Evolutionary conservation across 2,888 invertebrate species (phyloP), one percentile per base, ranked within the genome.

Genomic region (Nezara viridula): DNA sequence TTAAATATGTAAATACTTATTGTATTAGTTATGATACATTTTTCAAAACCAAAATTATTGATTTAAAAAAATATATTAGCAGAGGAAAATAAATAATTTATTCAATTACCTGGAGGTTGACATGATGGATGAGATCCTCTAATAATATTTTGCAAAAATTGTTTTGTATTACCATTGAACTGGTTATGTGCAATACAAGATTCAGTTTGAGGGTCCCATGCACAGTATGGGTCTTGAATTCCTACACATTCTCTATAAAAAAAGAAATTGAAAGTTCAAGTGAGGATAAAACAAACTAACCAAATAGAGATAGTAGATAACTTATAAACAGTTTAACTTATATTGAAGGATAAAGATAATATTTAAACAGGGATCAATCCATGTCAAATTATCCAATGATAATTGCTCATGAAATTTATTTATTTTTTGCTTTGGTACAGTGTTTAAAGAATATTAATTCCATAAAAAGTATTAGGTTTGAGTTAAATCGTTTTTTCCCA

Each of bases 201-300:
- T 89, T 93, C 93, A 91, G 93, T 93, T 86, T 93, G 93, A 12
- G 95, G 95, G 92, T 98, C 97, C 99, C 99, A 99, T 37, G 98
- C 98, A 93, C 99, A 99, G 93, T 99, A 98, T 0, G 99, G 99
- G 94, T 99, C 99, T 94, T 98, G 98, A 90, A 98, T 94, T 52
- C 95, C 95, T 7, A 99, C 96, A 93, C 99, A 99, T 91, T 96
- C 96, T 91, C 96, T 95, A 94, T 94, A 96, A 93, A 93, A 93
- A 77, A 92, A 14, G 0, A 60, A n/a, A 14, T 2, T 14, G 1
- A 27, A 12, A 60, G 6, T 12, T 55, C n/a, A n/a, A 55, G 21
- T 21, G n/a, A n/a, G 6, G 55, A 55, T n/a, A 55, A 7, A 5
- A 55, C n/a, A 55, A 60, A 60, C 27, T 27, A 60, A 27, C n/a